Evolutionary conservation across 2,113 vertebrate genomes (phyloP).

Genomic region (Archocentrus centrarchus): DNA sequence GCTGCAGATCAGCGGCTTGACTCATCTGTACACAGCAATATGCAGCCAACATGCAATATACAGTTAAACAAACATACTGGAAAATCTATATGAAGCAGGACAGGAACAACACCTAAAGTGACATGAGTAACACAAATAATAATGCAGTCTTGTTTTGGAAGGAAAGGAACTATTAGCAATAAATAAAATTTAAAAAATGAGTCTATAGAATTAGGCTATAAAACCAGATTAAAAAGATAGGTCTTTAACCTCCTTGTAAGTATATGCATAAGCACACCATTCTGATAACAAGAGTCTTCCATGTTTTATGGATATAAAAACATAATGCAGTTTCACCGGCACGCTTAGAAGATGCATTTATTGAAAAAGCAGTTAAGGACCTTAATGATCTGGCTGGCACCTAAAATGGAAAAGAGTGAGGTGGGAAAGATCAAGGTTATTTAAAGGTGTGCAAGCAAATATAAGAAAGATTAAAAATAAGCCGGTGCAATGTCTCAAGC

Average conservation of each 20-base stretch:
- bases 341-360: neutral
- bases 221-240: neutral
- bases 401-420: neutral
- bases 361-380: neutral
- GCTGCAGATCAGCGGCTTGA: slow-evolving; percentile 1
- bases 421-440: neutral
- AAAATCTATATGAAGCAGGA: neutral
- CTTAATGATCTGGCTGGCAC: neutral
- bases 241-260: neutral
- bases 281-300: neutral
- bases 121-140: neutral
- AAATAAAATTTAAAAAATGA: neutral
- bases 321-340: neutral
- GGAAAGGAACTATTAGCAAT: neutral
- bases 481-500: neutral
- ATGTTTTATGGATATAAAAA: neutral
- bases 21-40: neutral
- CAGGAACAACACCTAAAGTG: neutral
- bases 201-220: neutral
- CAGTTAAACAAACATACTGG: neutral
- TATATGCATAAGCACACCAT: neutral
- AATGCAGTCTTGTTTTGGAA: neutral
- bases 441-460: neutral
- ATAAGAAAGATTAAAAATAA: neutral
- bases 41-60: neutral